Evolutionary conservation across 2,888 invertebrate species (phyloP).

Genomic region (Hirtodrosophila histrioides): DNA sequence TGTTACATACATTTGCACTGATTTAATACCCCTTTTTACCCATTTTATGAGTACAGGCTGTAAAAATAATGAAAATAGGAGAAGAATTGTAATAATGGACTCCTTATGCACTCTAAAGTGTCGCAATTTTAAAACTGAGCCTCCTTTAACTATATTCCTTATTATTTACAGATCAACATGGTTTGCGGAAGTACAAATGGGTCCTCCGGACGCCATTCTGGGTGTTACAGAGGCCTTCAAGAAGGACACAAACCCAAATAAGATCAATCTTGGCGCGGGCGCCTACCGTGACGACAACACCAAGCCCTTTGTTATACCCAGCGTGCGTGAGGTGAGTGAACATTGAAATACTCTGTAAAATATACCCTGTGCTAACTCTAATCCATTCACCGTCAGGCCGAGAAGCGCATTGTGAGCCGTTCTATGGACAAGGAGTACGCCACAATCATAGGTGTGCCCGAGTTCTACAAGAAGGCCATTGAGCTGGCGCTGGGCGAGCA

Average conservation of each 20-base stretch:
- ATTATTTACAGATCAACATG: conserved; percentile 87
- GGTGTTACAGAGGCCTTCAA: conserved; percentile 99
- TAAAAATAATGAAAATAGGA: no score
- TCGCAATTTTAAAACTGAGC: no score
- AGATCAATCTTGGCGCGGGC: conserved; percentile 98
- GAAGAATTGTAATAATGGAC: no score
- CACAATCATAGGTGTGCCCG: conserved; percentile 93
- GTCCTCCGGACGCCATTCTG: conserved; percentile 98
- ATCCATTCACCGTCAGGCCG: conserved; percentile 88
- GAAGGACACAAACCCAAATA: conserved; percentile 94
- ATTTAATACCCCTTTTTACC: no score
- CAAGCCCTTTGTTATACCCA: conserved; percentile 96
- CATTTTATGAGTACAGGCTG: no score
- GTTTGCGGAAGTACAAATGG: conserved; percentile 96
- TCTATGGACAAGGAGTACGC: conserved; percentile 97
- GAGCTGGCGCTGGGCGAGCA: conserved; percentile 94
- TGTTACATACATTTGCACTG: no score
- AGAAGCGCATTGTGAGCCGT: conserved; percentile 88
- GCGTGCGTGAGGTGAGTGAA: conserved; percentile 88
- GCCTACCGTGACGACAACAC: conserved; percentile 99
- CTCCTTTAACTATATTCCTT: neutral
- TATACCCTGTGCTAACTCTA: no score
- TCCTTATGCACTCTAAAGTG: no score
- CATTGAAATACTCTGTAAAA: neutral
- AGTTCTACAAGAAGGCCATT: conserved; percentile 93